These are phyloP conservation scores for Eonycteris spelaea DNA, from an alignment of 2,113 vertebrate species.

Conservation along the genomic window DNA sequence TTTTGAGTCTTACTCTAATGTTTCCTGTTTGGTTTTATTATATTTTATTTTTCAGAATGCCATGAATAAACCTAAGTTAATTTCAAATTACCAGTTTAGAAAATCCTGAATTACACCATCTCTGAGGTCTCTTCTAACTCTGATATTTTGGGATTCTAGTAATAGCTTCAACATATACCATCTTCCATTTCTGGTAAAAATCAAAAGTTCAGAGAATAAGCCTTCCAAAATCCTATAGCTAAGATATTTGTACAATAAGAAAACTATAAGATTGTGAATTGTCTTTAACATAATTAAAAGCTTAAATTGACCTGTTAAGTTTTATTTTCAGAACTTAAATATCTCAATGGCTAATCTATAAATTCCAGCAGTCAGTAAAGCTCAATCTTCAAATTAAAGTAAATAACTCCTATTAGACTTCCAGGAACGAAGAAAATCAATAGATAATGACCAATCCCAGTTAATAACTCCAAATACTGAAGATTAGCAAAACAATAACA, in stretches of 20 bases:
- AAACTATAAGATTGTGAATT: neutral
- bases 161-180: neutral
- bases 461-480: conserved; percentile 26
- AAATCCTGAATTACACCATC: neutral
- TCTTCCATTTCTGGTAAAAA: neutral
- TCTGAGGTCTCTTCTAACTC: neutral
- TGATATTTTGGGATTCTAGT: neutral
- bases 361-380: conserved; percentile 3
- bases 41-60: conserved; percentile 2
- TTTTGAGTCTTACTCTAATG: neutral
- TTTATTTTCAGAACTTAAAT: conserved; percentile 32
- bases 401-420: neutral
- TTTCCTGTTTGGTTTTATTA: conserved; percentile 29
- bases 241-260: conserved; percentile 6
- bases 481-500: neutral
- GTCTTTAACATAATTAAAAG: conserved; percentile 35
- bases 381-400: conserved; percentile 4
- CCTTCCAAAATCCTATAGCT: conserved; percentile 16
- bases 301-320: neutral
- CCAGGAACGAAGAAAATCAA: conserved; percentile 24
- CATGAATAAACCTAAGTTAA: neutral
- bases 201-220: conserved; percentile 12
- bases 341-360: neutral
- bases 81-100: conserved; percentile 26
- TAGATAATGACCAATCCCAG: conserved; percentile 49